Conservation (phyloP, 2,113 vertebrate genomes). For the Micronycteris hirsuta region DNA sequence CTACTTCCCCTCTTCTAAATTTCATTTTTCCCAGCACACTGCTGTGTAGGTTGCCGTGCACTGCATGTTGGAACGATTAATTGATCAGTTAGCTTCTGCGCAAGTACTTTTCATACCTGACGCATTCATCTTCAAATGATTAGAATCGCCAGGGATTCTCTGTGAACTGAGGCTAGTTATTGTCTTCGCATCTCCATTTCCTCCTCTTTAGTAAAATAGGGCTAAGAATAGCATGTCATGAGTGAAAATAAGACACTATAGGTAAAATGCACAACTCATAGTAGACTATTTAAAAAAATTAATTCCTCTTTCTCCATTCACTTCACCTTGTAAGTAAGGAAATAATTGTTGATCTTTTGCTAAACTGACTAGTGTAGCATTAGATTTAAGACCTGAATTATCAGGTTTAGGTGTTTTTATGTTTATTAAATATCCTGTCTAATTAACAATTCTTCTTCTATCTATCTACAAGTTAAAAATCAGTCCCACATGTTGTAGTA, state of each 20-base stretch:
- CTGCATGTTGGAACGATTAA: constrained; percentile 47
- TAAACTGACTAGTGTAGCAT: not conserved
- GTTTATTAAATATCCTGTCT: not conserved
- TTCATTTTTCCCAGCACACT: not conserved
- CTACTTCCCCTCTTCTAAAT: not conserved
- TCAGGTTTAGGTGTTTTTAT: not conserved
- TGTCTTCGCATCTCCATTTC: not conserved
- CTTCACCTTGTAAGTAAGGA: not conserved
- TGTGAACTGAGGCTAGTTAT: not conserved
- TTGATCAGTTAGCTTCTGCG: not conserved
- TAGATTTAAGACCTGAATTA: not conserved
- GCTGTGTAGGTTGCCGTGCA: rapidly evolving
- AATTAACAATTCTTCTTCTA: not conserved
- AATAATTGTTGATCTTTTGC: not conserved
- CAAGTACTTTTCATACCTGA: not conserved
- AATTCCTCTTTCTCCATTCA: not conserved
- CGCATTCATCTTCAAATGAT: constrained; percentile 10
- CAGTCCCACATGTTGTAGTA: not conserved
- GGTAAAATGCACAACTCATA: not conserved
- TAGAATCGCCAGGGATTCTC: constrained; percentile 27
- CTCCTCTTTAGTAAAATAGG: not conserved
- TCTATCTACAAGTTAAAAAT: not conserved
- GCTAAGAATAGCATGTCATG: not conserved
- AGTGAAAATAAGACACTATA: not conserved
- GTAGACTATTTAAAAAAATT: not conserved